Evolutionary conservation across 2,797 vertebrate species (phyloP).

Genomic region (Pipistrellus pipistrellus): DNA sequence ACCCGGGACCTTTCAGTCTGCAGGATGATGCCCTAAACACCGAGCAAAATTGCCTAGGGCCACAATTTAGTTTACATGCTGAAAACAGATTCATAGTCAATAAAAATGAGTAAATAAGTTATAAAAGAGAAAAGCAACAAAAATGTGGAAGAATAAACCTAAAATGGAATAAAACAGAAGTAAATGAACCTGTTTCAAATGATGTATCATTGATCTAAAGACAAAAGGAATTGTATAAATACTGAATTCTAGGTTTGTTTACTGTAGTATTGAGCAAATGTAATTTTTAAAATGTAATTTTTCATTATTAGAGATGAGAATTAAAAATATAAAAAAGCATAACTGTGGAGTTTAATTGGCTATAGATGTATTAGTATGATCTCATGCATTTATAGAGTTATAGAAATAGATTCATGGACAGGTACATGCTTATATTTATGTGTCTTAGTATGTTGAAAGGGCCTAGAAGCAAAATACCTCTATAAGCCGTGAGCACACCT

Average conservation of each 20-base stretch:
- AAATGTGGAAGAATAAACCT: not conserved
- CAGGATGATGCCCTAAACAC: no score
- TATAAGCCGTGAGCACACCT: not conserved
- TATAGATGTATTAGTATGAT: not conserved
- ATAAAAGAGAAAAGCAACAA: not conserved
- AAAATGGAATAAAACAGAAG: slow-evolving; percentile 13
- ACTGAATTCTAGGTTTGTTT: not conserved
- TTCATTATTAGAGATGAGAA: not conserved
- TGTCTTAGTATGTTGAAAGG: not conserved
- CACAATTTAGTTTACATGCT: no score
- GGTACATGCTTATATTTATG: not conserved
- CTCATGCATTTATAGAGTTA: not conserved
- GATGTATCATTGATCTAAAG: not conserved
- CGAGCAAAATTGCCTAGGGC: no score
- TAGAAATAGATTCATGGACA: no score
- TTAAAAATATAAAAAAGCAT: not conserved
- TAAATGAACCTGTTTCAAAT: not conserved
- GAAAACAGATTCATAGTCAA: no score
- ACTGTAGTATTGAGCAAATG: not conserved
- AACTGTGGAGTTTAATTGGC: not conserved
- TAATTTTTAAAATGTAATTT: not conserved
- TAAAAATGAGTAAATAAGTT: no score
- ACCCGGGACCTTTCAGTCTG: no score
- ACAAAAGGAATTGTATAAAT: slow-evolving; percentile 11
- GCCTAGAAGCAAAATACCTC: not conserved